A percentile compares a stretch with the other conserved stretches of the same genome.
phyloP scores from a whole-genome alignment of 2,113 vertebrate genomes.

The Sclerurus mexicanus region DNA sequence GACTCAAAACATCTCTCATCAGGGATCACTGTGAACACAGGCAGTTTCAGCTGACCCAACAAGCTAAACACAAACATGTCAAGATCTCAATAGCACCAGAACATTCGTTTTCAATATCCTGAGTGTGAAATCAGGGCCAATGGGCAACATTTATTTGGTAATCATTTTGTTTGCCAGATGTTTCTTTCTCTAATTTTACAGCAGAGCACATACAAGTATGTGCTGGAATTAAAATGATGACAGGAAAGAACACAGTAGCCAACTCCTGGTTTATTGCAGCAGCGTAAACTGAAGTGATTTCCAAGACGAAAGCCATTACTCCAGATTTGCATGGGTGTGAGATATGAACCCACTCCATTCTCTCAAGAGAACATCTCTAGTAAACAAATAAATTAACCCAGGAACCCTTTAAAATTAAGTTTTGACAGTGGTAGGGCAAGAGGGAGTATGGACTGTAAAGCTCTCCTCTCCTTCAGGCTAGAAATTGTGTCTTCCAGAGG shows the following conservation, averaged over 20 bases:
- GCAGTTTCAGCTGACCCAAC: slow-evolving; percentile 45
- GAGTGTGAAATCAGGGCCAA: slow-evolving; percentile 33
- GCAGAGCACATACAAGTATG: neutral
- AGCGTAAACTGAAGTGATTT: neutral
- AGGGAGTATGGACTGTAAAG: neutral
- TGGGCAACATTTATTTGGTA: neutral
- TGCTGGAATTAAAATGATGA: neutral
- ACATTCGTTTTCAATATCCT: slow-evolving; percentile 58
- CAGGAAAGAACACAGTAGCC: neutral
- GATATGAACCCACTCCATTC: neutral
- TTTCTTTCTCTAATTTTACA: slow-evolving; percentile 32
- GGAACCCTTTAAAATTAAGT: neutral
- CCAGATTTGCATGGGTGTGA: neutral
- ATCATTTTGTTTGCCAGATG: slow-evolving; percentile 17
- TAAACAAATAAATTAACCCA: neutral
- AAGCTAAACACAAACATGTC: slow-evolving; percentile 55
- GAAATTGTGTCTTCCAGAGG: neutral
- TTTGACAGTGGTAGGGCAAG: neutral
- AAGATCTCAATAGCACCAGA: slow-evolving; percentile 47
- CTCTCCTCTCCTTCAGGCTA: neutral
- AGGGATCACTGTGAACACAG: slow-evolving; percentile 31
- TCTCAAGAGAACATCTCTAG: neutral
- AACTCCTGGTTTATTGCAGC: neutral
- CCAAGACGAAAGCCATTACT: neutral
- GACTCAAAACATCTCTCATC: slow-evolving; percentile 64